phyloP scores from a whole-genome alignment of 1,140 invertebrate species.

The Drosophila miranda region DNA sequence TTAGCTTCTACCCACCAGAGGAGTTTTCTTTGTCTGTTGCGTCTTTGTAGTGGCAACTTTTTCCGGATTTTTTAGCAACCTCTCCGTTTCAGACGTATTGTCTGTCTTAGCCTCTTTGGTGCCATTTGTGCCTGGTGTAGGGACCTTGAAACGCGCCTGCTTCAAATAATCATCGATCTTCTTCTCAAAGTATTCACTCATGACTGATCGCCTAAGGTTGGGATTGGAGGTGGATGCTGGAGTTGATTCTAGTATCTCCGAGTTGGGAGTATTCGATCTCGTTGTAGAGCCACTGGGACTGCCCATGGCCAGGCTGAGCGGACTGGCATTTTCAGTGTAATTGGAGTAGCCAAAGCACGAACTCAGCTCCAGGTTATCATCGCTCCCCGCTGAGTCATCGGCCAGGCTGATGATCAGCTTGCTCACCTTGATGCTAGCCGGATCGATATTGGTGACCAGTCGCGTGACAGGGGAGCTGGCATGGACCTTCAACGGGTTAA shows the following conservation, averaged over 20 bases:
- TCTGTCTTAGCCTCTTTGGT: background rate
- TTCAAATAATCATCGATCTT: conserved; percentile 75
- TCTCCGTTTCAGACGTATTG: conserved; percentile 1
- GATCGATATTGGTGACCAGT: conserved; percentile 62
- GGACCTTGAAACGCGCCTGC: conserved; percentile 57
- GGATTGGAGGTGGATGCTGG: conserved; percentile 12
- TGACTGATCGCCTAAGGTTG: conserved; percentile 56
- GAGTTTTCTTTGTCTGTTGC: conserved; percentile 50
- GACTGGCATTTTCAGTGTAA: conserved; percentile 65
- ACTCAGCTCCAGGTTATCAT: conserved; percentile 62
- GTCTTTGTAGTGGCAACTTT: background rate
- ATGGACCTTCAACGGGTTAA: conserved; percentile 17
- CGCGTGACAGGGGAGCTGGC: conserved; percentile 43
- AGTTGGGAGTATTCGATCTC: conserved; percentile 66
- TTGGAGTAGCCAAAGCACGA: conserved; percentile 24
- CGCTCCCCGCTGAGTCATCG: conserved; percentile 61
- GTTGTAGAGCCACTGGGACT: conserved; percentile 64
- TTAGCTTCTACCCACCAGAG: conserved; percentile 43
- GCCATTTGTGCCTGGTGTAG: conserved; percentile 1
- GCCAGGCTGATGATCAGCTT: conserved; percentile 60
- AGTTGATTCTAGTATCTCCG: conserved; percentile 49
- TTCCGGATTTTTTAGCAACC: background rate
- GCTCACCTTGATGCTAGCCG: conserved; percentile 61
- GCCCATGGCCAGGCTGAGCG: conserved; percentile 64
- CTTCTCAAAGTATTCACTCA: conserved; percentile 73